Conservation (phyloP, 2,888 invertebrate genomes). For the Brenthis hecate region DNA sequence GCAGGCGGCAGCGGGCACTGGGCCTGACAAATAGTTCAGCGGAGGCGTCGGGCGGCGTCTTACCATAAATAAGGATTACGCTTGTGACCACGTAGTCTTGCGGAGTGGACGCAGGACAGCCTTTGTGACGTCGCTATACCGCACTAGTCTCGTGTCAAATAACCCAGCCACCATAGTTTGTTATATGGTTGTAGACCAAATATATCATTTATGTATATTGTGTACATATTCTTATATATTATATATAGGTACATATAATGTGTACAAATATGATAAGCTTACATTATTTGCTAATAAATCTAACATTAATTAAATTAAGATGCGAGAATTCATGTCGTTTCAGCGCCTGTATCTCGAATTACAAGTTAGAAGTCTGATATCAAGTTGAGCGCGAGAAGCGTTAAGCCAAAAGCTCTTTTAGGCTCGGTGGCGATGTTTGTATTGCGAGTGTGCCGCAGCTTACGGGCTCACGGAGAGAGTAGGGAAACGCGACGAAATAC, state of each 20-base stretch:
- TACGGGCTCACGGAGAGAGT: slow-evolving; percentile 63
- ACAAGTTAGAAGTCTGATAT: slow-evolving; percentile 74
- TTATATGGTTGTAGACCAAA: slow-evolving; percentile 27
- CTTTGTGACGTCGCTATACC: slow-evolving; percentile 56
- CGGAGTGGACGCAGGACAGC: slow-evolving; percentile 63
- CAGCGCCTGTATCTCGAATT: slow-evolving; percentile 73
- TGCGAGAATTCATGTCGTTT: slow-evolving; percentile 77
- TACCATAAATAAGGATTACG: slow-evolving; percentile 82
- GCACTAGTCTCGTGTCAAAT: slow-evolving; percentile 62
- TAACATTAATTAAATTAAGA: slow-evolving; percentile 27
- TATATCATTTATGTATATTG: neutral
- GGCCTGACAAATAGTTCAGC: slow-evolving; percentile 75
- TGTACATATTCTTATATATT: neutral
- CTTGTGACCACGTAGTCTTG: slow-evolving; percentile 74
- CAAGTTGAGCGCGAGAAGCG: slow-evolving; percentile 70
- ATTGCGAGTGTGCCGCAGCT: slow-evolving; percentile 71
- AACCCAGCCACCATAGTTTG: slow-evolving; percentile 34
- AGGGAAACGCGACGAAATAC: slow-evolving; percentile 62
- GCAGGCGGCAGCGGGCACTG: slow-evolving; percentile 53
- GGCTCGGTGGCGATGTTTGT: slow-evolving; percentile 71
- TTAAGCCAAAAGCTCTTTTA: slow-evolving; percentile 70
- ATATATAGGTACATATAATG: neutral
- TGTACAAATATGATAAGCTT: neutral
- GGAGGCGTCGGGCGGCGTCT: slow-evolving; percentile 76
- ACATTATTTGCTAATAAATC: neutral